Conservation (phyloP, 1,140 invertebrate species). For the Trichoplusia ni region DNA sequence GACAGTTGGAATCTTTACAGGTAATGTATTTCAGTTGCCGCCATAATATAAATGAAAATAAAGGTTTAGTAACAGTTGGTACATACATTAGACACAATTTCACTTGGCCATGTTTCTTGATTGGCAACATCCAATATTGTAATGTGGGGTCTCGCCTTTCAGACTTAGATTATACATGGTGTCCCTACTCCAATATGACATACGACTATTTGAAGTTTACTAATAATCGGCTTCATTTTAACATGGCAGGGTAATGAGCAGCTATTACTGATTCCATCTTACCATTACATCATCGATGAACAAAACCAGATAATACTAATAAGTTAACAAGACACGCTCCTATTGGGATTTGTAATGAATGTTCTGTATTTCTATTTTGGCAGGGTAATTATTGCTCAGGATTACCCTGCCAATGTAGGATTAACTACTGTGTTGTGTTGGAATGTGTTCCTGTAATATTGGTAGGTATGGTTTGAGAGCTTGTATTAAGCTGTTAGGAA, state of each 20-base stretch:
- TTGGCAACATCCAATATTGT: too few species aligned
- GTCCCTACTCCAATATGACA: not conserved
- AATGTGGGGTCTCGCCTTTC: not conserved
- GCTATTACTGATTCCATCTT: constrained; percentile 22
- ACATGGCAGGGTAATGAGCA: constrained; percentile 25
- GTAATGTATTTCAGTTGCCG: too few species aligned
- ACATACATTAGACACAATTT: too few species aligned
- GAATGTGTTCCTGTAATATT: too few species aligned
- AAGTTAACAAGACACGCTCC: not conserved
- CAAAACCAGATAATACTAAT: constrained; percentile 4
- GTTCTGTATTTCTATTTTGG: constrained; percentile 31
- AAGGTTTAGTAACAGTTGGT: too few species aligned
- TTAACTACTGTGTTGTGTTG: constrained; percentile 1
- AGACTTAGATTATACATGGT: not conserved
- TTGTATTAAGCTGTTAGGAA: not conserved
- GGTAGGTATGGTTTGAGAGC: not conserved
- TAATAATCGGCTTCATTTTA: constrained; percentile 10
- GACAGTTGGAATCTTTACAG: too few species aligned
- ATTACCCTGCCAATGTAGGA: too few species aligned
- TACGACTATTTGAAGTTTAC: constrained; percentile 4
- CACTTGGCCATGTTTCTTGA: too few species aligned
- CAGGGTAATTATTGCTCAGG: constrained; percentile 26
- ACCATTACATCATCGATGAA: not conserved
- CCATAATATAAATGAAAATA: too few species aligned
- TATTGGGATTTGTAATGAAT: constrained; percentile 11